Base-by-base conservation (phyloP, 1,140 invertebrate species). In the Batillaria attramentaria region DNA sequence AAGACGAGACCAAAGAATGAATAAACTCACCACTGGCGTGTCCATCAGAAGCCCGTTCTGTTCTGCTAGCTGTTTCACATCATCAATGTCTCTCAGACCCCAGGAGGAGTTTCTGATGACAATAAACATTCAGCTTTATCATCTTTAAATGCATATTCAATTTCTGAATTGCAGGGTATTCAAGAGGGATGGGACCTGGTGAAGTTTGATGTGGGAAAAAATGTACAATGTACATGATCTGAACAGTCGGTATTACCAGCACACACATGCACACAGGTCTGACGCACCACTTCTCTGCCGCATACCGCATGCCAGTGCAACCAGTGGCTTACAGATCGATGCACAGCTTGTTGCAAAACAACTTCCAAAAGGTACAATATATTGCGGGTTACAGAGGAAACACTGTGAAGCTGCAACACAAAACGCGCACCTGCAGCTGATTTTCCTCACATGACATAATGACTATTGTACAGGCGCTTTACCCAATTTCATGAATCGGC, bases 51-150 rank as follows among this genome's bases (percentile, higher is more conserved):
- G 90, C 35, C 92, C 92, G 90, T 94, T 93, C 43, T 92, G 83
- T 39, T 91, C 86, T 0, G 94, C 96, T 81, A 96, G 85, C 84
- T 93, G 91, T 79, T 94, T 91, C 50, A 97, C 88, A 85, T 96
- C 94, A 78, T 87, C 89, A 72, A 97, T 93, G 89, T 97, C 96
- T 84, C 96, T 90, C 4, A 97, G 86, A 35, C 96, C 96, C 95
- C 95, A 97, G 50, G 90, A 89, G 6, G 93, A 89, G 90, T 97
- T 92, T 82, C 73, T 75, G 57, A 13, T 1, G 6, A 73, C 18
- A 73, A 50, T 43, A 50, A 13, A 41, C 13, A 42, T 10, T 37
- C 24, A 41, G 10, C 33, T n/a, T 33, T 10, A 46, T n/a, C 46
- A 50, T 31, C 10, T 28, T 46, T 33, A 16, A n/a, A 46, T 42